Base-by-base conservation (phyloP, 1,140 invertebrate genomes). In the Trachelipus rathkii region DNA sequence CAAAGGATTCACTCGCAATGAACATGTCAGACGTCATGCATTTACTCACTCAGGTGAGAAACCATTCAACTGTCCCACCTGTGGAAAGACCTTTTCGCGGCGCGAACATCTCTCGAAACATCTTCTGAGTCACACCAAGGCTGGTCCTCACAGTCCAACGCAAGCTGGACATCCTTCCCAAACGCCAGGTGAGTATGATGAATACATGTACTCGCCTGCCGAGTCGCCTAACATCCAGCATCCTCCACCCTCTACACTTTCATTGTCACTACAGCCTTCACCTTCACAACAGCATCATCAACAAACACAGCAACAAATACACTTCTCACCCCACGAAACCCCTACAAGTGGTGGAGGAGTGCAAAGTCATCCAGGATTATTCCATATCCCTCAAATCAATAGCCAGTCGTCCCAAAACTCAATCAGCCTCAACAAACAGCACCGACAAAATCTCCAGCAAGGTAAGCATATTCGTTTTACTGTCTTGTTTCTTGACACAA, bases 41-140 rank as follows among this genome's bases (percentile, higher is more conserved):
- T 79, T 79, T 71, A 82, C 81, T 10, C 81, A 82, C 72, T 78
- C 81, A 50, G 79, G 94, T 0, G 93, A 95, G 86, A 95, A 95
- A 84, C 94, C 93, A 0, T 96, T 95, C 83, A 91, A 94, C 13
- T 97, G 95, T 84, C 91, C 92, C 78, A 89, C 89, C 13, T 82
- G 82, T 73, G 75, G 73, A 67, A 80, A 81, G 72, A 78, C 77
- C 23, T 82, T 81, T 76, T 78, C 77, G 5, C 60, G 79, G 73
- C 77, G 78, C 74, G 82, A 84, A 10, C 77, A 80, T 50, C 73
- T 82, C 19, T 78, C 75, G 44, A 82, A 82, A 73, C 81, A 82
- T 53, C 76, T 79, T 21, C 73, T 78, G 76, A 75, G 75, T 66
- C 80, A 81, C 73, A 79, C 79, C 66, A 80, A 80, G 50, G 74